A percentile compares a stretch with the other conserved stretches of the same genome.
phyloP scores from a whole-genome alignment of 1,140 invertebrate species.

The Apis florea region DNA sequence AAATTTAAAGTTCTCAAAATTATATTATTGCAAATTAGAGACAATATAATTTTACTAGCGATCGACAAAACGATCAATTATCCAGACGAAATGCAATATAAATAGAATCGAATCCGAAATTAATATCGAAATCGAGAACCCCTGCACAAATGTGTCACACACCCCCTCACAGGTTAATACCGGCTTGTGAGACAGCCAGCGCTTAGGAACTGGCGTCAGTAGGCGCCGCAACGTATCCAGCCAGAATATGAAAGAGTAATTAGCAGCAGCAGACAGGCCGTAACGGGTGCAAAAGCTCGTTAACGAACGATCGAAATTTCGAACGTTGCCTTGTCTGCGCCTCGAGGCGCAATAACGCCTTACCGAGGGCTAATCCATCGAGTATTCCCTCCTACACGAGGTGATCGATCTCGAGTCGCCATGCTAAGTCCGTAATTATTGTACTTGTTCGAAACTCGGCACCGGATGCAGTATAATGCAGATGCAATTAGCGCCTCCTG shows the following conservation, averaged over 20 bases:
- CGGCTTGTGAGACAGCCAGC: not conserved
- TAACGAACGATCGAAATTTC: conserved; percentile 69
- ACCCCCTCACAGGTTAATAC: not conserved
- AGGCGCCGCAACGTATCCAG: conserved; percentile 19
- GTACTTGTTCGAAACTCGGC: conserved; percentile 56
- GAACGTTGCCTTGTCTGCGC: conserved; percentile 46
- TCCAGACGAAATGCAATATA: not conserved
- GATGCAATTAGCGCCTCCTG: conserved; percentile 65
- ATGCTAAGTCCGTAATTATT: conserved; percentile 66
- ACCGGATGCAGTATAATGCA: conserved; percentile 43
- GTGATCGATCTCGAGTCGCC: conserved; percentile 55
- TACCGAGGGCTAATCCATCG: conserved; percentile 54
- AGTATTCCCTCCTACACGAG: conserved; percentile 26
- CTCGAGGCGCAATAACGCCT: conserved; percentile 51
- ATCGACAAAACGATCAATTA: too few relatives aligned
- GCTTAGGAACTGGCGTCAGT: not conserved
- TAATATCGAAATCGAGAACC: not conserved
- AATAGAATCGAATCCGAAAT: not conserved
- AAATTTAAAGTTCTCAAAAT: too few relatives aligned
- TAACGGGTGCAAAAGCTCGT: conserved; percentile 49
- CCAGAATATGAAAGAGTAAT: conserved; percentile 68
- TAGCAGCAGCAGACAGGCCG: conserved; percentile 48
- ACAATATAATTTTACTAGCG: too few relatives aligned
- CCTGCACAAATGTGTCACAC: not conserved
- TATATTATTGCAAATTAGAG: too few relatives aligned